Percentiles rank a stretch among this genome's conserved stretches.
Evolutionary conservation across 2,888 invertebrate genomes (phyloP).

Genomic region (Cordilura impudica): DNA sequence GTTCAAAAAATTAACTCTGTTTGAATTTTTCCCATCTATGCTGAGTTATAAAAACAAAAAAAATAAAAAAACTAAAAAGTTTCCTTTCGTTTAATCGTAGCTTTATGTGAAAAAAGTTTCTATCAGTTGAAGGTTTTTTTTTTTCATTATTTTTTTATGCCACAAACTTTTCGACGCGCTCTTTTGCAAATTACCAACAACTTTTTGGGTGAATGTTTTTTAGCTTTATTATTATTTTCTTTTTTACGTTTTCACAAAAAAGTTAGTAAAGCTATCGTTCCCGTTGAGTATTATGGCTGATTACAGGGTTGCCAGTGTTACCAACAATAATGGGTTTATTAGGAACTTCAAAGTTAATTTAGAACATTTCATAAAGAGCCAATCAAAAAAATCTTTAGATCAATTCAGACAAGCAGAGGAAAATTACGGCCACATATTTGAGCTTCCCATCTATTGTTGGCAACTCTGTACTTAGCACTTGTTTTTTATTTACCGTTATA

Average conservation of each 20-base stretch:
- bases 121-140: constrained; percentile 65
- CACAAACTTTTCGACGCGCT: constrained; percentile 75
- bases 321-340: background rate
- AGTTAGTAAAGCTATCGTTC: constrained; percentile 39
- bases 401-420: no score
- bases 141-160: constrained; percentile 64
- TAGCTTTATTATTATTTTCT: constrained; percentile 52
- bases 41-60: constrained; percentile 49
- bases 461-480: constrained; percentile 13
- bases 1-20: constrained; percentile 38
- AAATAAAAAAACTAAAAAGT: constrained; percentile 32
- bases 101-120: constrained; percentile 52
- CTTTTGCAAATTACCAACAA: constrained; percentile 76
- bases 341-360: no score
- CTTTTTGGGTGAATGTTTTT: constrained; percentile 45
- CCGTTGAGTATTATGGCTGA: constrained; percentile 4
- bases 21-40: constrained; percentile 40
- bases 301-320: constrained; percentile 20
- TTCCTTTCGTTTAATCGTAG: constrained; percentile 56
- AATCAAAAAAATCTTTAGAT: no score
- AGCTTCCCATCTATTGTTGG: no score
- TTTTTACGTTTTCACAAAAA: constrained; percentile 37
- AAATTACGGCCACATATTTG: no score
- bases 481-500: constrained; percentile 3
- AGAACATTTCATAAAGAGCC: no score